phyloP scores from a whole-genome alignment of 2,113 vertebrate genomes.

The Romanogobio albipinnatus region DNA sequence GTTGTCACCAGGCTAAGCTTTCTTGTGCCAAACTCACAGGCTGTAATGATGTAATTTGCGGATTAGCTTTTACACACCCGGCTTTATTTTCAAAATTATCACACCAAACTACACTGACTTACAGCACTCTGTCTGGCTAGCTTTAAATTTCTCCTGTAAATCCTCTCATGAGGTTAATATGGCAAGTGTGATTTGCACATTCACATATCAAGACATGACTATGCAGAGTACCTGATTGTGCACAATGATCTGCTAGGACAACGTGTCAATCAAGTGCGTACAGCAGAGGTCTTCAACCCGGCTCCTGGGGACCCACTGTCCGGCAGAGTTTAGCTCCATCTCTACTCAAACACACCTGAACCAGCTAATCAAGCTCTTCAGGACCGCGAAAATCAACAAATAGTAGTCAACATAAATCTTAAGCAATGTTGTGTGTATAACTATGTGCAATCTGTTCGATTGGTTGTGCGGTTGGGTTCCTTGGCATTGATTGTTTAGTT shows the following conservation, averaged over 20 bases:
- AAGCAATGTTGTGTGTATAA: too few species aligned
- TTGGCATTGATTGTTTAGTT: too few species aligned
- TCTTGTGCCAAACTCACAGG: slow-evolving; percentile 35
- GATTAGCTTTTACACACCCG: background rate
- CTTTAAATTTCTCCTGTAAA: slow-evolving; percentile 3
- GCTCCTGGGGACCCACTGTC: too few species aligned
- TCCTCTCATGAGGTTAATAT: slow-evolving; percentile 22
- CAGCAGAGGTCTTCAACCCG: too few species aligned
- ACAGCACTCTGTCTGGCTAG: background rate
- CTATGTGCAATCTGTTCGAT: too few species aligned
- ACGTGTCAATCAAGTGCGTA: background rate
- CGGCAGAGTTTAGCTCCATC: too few species aligned
- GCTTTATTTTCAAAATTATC: slow-evolving; percentile 1
- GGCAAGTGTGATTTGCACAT: slow-evolving; percentile 24
- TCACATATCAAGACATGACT: slow-evolving; percentile 18
- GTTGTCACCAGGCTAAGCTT: background rate
- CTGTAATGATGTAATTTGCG: slow-evolving; percentile 33
- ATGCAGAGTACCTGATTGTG: background rate
- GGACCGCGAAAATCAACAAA: background rate
- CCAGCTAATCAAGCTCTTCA: too few species aligned
- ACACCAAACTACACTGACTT: slow-evolving; percentile 7
- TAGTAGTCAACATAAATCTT: too few species aligned
- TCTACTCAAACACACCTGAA: too few species aligned
- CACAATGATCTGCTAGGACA: background rate
- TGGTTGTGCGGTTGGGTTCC: too few species aligned